Percentiles rank a stretch among this genome's conserved stretches.
Evolutionary conservation across 2,797 vertebrate genomes (phyloP).

Genomic region (Phoeniculus purpureus): DNA sequence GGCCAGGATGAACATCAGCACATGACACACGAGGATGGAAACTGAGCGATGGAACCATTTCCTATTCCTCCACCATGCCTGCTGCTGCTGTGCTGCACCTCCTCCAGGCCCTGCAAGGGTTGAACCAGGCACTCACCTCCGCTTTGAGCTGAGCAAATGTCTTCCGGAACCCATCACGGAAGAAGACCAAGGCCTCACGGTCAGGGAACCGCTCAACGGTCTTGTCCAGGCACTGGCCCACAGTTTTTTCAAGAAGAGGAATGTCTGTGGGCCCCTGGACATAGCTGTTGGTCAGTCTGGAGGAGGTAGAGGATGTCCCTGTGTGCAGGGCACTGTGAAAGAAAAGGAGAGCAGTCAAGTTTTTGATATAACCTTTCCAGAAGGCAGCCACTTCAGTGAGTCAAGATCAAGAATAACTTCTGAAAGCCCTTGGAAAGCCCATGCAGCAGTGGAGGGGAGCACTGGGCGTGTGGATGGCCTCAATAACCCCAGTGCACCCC

Average conservation of each 20-base stretch:
- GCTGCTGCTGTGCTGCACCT: no score
- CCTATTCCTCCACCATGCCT: not conserved
- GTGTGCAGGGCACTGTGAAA: slow-evolving; percentile 78
- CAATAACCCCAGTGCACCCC: not conserved
- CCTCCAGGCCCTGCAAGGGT: rapidly evolving
- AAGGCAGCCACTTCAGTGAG: not conserved
- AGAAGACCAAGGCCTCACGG: slow-evolving; percentile 83
- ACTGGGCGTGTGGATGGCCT: no score
- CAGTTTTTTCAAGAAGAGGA: slow-evolving; percentile 75
- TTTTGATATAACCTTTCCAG: not conserved
- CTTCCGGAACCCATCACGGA: slow-evolving; percentile 79
- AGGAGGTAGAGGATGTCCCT: slow-evolving; percentile 56
- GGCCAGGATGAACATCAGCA: not conserved
- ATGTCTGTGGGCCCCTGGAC: slow-evolving; percentile 76
- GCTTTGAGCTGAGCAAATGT: slow-evolving; percentile 85
- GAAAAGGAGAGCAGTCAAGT: not conserved
- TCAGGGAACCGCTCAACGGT: slow-evolving; percentile 77
- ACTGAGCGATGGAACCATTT: rapidly evolving
- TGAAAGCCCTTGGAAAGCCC: not conserved
- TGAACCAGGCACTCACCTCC: slow-evolving; percentile 75
- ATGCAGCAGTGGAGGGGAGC: rapidly evolving
- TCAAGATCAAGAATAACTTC: not conserved
- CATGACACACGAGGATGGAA: rapidly evolving
- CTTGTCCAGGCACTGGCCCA: slow-evolving; percentile 80
- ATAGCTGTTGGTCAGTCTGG: slow-evolving; percentile 83